Evolutionary conservation across 1,140 invertebrate species (phyloP).

Genomic region (Drosophila pandora): DNA sequence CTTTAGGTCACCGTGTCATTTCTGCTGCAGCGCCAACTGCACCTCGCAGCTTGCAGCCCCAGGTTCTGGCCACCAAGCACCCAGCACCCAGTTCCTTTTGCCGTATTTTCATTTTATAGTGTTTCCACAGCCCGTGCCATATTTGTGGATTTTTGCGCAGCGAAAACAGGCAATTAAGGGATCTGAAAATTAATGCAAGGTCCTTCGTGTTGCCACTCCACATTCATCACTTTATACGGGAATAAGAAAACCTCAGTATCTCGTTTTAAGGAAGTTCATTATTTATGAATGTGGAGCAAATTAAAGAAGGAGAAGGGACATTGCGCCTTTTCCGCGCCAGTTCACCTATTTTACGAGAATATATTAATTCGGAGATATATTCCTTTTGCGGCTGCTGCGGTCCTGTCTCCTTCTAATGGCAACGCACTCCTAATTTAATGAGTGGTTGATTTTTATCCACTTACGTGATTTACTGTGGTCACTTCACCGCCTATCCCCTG

Average conservation of each 20-base stretch:
- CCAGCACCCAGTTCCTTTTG: slow-evolving; percentile 17
- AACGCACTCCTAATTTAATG: slow-evolving; percentile 60
- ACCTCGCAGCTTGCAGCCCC: slow-evolving; percentile 11
- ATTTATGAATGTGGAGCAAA: not conserved
- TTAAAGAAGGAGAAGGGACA: slow-evolving; percentile 3
- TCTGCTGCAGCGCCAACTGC: slow-evolving; percentile 44
- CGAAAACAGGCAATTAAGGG: slow-evolving; percentile 53
- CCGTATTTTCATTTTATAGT: slow-evolving; percentile 44
- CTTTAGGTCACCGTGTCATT: slow-evolving; percentile 65
- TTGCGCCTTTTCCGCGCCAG: slow-evolving; percentile 11
- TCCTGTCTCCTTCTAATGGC: slow-evolving; percentile 14
- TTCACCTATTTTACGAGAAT: slow-evolving; percentile 48
- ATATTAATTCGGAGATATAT: slow-evolving; percentile 41
- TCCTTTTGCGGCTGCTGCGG: slow-evolving; percentile 58
- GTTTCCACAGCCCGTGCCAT: slow-evolving; percentile 7
- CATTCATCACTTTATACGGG: slow-evolving; percentile 16
- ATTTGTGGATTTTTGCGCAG: slow-evolving; percentile 55
- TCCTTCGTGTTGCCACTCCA: slow-evolving; percentile 13
- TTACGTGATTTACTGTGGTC: slow-evolving; percentile 70
- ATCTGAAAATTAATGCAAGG: slow-evolving; percentile 50
- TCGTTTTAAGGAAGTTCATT: not conserved
- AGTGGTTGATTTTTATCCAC: slow-evolving; percentile 68
- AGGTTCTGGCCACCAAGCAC: not conserved
- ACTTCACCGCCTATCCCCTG: slow-evolving; percentile 1
- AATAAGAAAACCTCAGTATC: not conserved